A percentile compares a stretch with the other conserved stretches of the same genome.
Conservation (phyloP, 2,113 vertebrate species). For the Salvelinus alpinus region DNA sequence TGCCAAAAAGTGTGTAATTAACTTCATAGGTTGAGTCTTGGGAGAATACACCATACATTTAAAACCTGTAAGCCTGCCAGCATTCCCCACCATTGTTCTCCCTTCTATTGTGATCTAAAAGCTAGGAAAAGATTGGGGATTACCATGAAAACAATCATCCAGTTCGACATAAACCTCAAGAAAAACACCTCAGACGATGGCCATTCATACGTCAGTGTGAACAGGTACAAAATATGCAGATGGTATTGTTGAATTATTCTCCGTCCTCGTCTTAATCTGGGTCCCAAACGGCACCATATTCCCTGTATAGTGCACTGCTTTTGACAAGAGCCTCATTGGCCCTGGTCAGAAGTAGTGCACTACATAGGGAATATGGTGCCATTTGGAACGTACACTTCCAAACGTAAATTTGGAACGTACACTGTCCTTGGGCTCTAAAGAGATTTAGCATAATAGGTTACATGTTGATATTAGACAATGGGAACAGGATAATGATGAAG, state of each 20-base stretch:
- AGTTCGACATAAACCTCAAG: slow-evolving; percentile 3
- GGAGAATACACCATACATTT: no score
- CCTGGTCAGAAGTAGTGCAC: no score
- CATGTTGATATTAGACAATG: slow-evolving; percentile 39
- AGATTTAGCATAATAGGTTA: slow-evolving; percentile 52
- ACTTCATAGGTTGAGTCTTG: no score
- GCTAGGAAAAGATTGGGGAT: background rate
- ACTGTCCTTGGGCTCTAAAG: slow-evolving; percentile 46
- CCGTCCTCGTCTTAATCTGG: slow-evolving; percentile 17
- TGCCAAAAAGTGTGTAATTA: no score
- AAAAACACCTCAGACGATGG: background rate
- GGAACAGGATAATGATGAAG: slow-evolving; percentile 38
- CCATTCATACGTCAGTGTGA: slow-evolving; percentile 34
- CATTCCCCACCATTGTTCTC: background rate
- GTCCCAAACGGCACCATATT: no score
- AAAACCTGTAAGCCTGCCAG: no score
- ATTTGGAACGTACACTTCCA: no score
- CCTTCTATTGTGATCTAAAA: background rate
- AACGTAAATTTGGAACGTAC: background rate
- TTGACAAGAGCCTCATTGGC: no score
- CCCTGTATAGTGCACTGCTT: no score
- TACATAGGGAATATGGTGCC: no score
- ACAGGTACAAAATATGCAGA: slow-evolving; percentile 70
- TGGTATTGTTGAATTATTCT: slow-evolving; percentile 36
- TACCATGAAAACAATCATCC: background rate